Conservation (phyloP, 2,113 vertebrate species). For the Aegithalos caudatus region DNA sequence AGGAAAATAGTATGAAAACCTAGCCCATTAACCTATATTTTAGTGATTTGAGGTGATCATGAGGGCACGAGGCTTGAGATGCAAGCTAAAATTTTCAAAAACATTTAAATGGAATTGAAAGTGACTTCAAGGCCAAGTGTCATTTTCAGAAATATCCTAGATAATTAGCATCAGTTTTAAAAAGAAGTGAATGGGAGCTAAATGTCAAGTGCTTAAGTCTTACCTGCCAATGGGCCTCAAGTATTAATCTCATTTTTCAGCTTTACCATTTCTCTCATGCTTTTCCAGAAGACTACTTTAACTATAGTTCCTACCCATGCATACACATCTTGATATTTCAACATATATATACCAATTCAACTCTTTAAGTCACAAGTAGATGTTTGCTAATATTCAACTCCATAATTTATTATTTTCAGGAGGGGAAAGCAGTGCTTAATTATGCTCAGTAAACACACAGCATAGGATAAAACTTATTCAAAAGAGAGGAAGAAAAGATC, state of each 20-base stretch:
- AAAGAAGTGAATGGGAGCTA: not conserved
- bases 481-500: not conserved
- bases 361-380: not conserved
- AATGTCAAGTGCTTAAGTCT: not conserved
- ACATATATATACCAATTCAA: not conserved
- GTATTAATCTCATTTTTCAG: not conserved
- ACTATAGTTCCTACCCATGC: not conserved
- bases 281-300: not conserved
- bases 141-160: not conserved
- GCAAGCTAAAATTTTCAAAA: not conserved
- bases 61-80: not conserved
- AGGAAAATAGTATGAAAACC: not conserved
- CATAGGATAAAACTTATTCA: not conserved
- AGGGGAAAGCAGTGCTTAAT: fast-evolving
- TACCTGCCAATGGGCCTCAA: not conserved
- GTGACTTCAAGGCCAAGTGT: not conserved
- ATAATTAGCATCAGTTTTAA: not conserved
- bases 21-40: not conserved
- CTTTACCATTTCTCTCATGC: not conserved
- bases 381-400: not conserved
- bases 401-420: not conserved
- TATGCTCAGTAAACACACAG: not conserved
- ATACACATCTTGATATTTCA: not conserved
- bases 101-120: not conserved
- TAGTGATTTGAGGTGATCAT: not conserved